A percentile compares a stretch with the other conserved stretches of the same genome.
Conservation (phyloP, 2,797 vertebrate genomes). For the Trichosurus vulpecula region DNA sequence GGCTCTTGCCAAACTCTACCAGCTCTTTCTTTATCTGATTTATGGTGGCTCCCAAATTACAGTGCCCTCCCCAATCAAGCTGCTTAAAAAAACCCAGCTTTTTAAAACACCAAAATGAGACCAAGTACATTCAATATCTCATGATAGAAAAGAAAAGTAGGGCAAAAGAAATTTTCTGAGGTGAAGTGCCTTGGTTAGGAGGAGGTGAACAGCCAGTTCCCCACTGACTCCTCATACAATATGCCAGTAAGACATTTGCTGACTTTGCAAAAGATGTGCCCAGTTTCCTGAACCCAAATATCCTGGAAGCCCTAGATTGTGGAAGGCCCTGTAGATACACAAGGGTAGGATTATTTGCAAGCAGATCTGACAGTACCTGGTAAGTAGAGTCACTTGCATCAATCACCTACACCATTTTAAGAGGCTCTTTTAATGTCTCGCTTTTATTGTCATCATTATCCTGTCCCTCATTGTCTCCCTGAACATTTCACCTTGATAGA, state of each 20-base stretch:
- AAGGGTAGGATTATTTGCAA: neutral
- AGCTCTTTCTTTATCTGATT: constrained; percentile 38
- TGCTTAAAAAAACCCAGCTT: neutral
- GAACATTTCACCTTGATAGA: constrained; percentile 32
- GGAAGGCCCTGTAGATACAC: constrained; percentile 41
- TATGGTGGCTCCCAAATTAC: constrained; percentile 30
- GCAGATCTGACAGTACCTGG: neutral
- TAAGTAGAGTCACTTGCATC: neutral
- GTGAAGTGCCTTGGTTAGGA: neutral
- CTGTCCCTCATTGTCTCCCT: constrained; percentile 3
- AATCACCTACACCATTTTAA: neutral
- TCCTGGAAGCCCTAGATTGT: constrained; percentile 19
- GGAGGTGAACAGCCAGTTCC: neutral
- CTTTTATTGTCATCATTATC: neutral
- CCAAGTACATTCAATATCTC: neutral
- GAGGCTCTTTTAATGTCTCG: neutral
- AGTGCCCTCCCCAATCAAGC: neutral
- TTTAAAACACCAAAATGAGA: neutral
- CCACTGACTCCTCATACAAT: neutral
- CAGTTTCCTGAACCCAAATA: neutral
- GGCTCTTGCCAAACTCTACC: neutral
- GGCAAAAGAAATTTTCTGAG: neutral
- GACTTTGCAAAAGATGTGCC: constrained; percentile 26
- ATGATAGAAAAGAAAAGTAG: constrained; percentile 13
- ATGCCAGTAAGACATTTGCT: constrained; percentile 5